phyloP scores from a whole-genome alignment of 2,797 vertebrate genomes.

The Petrocephalus schoutedeni region DNA sequence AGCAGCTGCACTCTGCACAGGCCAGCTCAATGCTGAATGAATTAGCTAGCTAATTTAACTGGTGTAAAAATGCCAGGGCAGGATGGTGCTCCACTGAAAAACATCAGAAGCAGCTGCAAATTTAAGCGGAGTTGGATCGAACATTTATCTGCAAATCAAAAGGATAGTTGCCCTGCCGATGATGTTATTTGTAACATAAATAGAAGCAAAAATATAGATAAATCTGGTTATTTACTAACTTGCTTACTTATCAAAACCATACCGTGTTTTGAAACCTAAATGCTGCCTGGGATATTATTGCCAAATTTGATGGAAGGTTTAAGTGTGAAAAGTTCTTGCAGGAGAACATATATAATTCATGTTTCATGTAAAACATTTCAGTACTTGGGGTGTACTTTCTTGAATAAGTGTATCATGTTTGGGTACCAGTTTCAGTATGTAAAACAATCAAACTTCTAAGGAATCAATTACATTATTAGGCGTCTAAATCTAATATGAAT shows the following conservation, averaged over 20 bases:
- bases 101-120: neutral
- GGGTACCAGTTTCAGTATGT: conserved; percentile 50
- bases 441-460: conserved; percentile 2
- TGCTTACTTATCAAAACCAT: neutral
- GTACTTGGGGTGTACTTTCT: conserved; percentile 52
- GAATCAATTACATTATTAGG: neutral
- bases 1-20: neutral
- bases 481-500: neutral
- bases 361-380: conserved; percentile 10
- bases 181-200: neutral
- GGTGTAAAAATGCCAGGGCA: neutral
- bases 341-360: neutral
- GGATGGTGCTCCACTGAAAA: neutral
- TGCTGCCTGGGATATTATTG: neutral
- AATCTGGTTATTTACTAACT: neutral
- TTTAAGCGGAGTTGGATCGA: neutral
- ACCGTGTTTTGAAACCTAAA: neutral
- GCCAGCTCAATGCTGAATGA: neutral
- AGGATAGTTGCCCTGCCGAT: neutral
- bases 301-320: neutral
- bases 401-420: conserved; percentile 51
- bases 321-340: neutral
- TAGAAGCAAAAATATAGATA: neutral
- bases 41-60: neutral
- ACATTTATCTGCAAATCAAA: neutral